These are phyloP conservation scores for Gambelia wislizenii DNA, from an alignment of 2,797 vertebrate genomes.

Conservation along the genomic window DNA sequence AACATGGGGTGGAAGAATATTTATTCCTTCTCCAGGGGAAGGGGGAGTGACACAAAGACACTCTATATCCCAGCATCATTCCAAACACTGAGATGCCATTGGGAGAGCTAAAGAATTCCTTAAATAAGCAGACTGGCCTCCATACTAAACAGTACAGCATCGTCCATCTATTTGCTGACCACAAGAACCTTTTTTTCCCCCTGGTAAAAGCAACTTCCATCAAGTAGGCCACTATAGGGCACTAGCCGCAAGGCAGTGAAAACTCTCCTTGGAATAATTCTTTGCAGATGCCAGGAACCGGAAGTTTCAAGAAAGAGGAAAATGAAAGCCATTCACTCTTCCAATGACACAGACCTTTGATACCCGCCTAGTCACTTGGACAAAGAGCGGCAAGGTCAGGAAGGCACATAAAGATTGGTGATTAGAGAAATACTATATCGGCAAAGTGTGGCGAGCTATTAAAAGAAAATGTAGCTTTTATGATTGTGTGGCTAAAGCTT, in stretches of 20 bases:
- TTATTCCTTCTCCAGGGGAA: constrained; percentile 17
- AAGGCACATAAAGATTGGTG: constrained; percentile 87
- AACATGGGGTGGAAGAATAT: background rate
- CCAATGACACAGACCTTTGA: constrained; percentile 86
- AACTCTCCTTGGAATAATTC: constrained; percentile 85
- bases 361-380: constrained; percentile 82
- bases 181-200: constrained; percentile 76
- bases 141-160: constrained; percentile 58
- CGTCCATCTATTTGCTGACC: constrained; percentile 72
- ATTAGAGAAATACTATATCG: constrained; percentile 90
- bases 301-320: constrained; percentile 83
- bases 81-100: constrained; percentile 24
- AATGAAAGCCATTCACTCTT: constrained; percentile 88
- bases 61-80: constrained; percentile 32
- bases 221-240: constrained; percentile 75
- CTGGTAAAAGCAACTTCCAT: constrained; percentile 84
- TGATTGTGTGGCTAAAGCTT: constrained; percentile 82
- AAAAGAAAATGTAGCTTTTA: constrained; percentile 85
- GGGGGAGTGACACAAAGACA: background rate
- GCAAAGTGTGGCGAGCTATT: constrained; percentile 86
- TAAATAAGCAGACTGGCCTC: constrained; percentile 72
- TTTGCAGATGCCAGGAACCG: constrained; percentile 88
- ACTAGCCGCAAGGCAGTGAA: constrained; percentile 85
- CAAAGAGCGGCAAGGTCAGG: constrained; percentile 83
- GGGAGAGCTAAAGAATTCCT: constrained; percentile 54